phyloP scores from a whole-genome alignment of 2,113 vertebrate species.

The Gymnocephalus cernua region DNA sequence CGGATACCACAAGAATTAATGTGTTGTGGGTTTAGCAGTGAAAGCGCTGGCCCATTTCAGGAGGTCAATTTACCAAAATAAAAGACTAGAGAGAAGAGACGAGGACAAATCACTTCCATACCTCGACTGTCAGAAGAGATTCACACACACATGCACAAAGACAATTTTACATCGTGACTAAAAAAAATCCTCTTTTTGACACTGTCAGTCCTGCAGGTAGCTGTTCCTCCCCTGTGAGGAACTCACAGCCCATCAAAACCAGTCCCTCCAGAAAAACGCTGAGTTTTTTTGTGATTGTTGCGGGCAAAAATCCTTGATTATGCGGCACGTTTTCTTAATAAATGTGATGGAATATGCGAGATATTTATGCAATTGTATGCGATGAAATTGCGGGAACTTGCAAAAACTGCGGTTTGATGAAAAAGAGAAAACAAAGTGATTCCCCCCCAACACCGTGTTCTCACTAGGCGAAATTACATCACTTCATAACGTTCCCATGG shows the following conservation, averaged over 20 bases:
- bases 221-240: not conserved
- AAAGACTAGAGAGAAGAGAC: not conserved
- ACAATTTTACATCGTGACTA: not conserved
- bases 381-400: too few species aligned
- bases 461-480: too few species aligned
- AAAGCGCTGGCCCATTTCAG: not conserved
- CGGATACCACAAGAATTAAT: not conserved
- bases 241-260: not conserved
- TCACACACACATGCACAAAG: not conserved
- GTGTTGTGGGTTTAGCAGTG: not conserved
- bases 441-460: too few species aligned
- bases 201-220: not conserved
- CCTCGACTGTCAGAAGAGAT: not conserved
- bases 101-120: not conserved
- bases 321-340: too few species aligned
- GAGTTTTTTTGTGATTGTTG: too few species aligned
- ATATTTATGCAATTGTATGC: too few species aligned
- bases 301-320: too few species aligned
- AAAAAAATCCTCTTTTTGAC: not conserved
- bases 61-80: not conserved
- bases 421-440: too few species aligned
- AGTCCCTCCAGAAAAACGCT: too few species aligned
- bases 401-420: too few species aligned
- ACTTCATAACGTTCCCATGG: too few species aligned
- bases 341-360: too few species aligned